Conservation (phyloP, 2,888 invertebrate species). For the Mesopsocus fuscifrons region DNA sequence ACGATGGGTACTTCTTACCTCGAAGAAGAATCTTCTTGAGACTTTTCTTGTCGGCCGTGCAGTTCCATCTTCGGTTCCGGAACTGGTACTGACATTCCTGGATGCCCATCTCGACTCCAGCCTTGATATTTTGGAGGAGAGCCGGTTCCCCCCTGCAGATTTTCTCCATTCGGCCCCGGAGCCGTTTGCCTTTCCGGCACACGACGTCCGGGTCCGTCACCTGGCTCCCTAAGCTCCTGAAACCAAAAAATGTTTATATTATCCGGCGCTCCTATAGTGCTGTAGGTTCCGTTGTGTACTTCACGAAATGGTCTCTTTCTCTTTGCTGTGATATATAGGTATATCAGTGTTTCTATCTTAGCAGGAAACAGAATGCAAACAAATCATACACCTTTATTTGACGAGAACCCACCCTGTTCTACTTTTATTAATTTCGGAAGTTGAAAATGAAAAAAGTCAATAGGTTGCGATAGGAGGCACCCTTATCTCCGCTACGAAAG, state of each 20-base stretch:
- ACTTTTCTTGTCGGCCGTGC: constrained; percentile 59
- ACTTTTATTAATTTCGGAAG: constrained; percentile 10
- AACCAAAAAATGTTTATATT: constrained; percentile 15
- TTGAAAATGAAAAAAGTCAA: constrained; percentile 7
- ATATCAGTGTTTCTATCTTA: no score
- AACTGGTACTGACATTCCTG: constrained; percentile 79
- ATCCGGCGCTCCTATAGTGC: no score
- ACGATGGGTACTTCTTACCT: no score
- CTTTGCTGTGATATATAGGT: no score
- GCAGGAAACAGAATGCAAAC: no score
- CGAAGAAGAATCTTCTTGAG: constrained; percentile 68
- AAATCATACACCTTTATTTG: no score
- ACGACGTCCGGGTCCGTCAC: constrained; percentile 76
- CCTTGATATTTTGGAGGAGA: constrained; percentile 62
- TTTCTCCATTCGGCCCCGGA: constrained; percentile 56
- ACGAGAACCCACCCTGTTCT: no score
- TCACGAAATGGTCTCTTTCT: no score
- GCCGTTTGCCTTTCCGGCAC: constrained; percentile 65
- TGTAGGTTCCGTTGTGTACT: no score
- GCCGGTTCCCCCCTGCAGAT: constrained; percentile 70
- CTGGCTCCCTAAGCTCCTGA: constrained; percentile 66
- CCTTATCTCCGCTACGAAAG: constrained; percentile 1
- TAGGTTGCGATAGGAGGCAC: constrained; percentile 5
- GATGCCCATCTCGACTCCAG: constrained; percentile 65
- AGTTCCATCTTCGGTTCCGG: constrained; percentile 72